Evolutionary conservation across 2,797 vertebrate species (phyloP), one percentile per base, ranked within the genome.

Genomic region (Coracias cyanogaster): DNA sequence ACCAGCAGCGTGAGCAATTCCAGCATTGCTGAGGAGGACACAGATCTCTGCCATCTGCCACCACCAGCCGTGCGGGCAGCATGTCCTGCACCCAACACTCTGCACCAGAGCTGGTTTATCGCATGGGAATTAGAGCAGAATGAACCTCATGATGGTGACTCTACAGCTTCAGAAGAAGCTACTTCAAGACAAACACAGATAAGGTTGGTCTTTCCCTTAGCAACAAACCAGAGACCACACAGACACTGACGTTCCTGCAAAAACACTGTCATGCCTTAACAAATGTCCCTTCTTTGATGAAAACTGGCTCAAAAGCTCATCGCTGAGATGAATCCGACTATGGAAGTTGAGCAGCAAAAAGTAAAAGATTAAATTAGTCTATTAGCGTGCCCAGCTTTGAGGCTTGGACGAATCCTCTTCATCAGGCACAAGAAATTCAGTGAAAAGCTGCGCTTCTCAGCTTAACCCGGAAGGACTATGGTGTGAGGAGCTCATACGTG

Each of bases 391-490:
- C 35, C 21, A 2, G 57, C n/a, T 58, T 57, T 0, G 15, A 58
- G 77, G 60, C 31, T 14, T 9, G 55, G 35, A 39, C 2, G 3
- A 62, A 70, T 13, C 72, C 29, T 62, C 51, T 39, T 10, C 76
- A 37, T 2, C 18, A 54, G 65, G 33, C 29, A 10, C 25, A 3
- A 0, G 26, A 51, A 25, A 51, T 1, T 37, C 24, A 46, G 48
- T 6, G 45, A 65, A 66, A 80, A 89, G 33, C 72, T 79, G 58
- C 2, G 2, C 22, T 58, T 31, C 20, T 12, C 3, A 54, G 72
- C 52, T 20, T 7, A 41, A 49, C 5, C 37, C 0, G 0, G 55
- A 45, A 62, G 43, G 48, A 62, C 41, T 11, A 15, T 5, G 46
- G 13, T 19, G 58, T 4, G 17, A 66, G 57, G 39, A 66, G 94